A percentile compares a stretch with the other conserved stretches of the same genome.
Evolutionary conservation across 2,797 vertebrate genomes (phyloP).

Genomic region (Scolopax bukidnonensis): DNA sequence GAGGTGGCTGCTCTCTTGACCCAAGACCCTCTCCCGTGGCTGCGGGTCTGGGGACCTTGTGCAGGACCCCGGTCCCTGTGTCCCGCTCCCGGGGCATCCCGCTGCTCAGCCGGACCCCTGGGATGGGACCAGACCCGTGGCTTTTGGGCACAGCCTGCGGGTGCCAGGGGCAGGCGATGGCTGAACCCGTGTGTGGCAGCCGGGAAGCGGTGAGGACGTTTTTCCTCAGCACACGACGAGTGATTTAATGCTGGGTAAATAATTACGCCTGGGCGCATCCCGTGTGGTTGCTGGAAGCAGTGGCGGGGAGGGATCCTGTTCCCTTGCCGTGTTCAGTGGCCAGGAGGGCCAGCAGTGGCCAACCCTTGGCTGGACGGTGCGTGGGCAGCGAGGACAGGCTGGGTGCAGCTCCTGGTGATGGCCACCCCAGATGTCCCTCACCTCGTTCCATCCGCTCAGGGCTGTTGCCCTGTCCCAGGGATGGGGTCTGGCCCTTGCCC

Average conservation of each 20-base stretch:
- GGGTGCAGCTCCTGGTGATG: accelerated
- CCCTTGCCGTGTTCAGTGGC: neutral
- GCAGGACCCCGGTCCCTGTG: neutral
- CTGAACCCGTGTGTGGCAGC: neutral
- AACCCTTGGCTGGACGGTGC: neutral
- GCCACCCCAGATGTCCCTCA: accelerated
- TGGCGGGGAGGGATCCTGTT: neutral
- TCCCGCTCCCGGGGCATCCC: neutral
- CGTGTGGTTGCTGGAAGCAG: neutral
- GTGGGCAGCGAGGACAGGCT: neutral
- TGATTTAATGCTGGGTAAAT: constrained; percentile 30
- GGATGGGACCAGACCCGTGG: accelerated
- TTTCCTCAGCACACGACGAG: neutral
- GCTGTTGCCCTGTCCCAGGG: neutral
- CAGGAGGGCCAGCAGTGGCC: neutral
- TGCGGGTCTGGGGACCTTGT: neutral
- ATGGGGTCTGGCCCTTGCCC: neutral
- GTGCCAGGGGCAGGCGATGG: neutral
- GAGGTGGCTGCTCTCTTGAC: neutral
- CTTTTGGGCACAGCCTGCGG: neutral
- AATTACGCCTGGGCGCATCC: neutral
- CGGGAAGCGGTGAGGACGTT: neutral
- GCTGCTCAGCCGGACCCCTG: accelerated
- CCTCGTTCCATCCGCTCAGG: accelerated
- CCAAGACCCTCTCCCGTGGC: accelerated